Base-by-base conservation (phyloP, 2,113 vertebrate species). In the Rhipidura dahli region DNA sequence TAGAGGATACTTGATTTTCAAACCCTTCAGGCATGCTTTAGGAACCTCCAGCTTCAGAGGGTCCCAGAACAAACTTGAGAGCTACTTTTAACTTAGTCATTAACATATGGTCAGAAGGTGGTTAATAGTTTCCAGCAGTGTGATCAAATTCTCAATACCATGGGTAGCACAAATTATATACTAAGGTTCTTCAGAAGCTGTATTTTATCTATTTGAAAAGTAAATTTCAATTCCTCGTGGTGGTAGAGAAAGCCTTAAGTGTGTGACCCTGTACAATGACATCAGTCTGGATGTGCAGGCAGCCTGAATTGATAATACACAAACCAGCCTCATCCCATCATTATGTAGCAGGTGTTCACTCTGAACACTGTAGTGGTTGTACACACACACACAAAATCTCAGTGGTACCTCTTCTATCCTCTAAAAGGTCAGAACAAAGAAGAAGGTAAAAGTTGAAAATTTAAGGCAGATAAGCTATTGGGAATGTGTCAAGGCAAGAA, bases 51-150 rank as follows among this genome's bases (percentile, higher is more conserved):
- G 19, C 65, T 96, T 96, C 90, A 93, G 45, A 81, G 27, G 11
- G 90, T 96, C 92, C 89, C 92, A 42, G 63, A 96, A 87, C 90
- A 92, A 90, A 97, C 83, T 19, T 91, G 83, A 97, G 95, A 64
- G 95, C 96, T 98, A 90, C 89, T 97, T 97, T 93, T 94, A 94
- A 63, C 33, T 78, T 80, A 60, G 59, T 39, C 54, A 10, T 89
- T 86, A 83, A 81, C 30, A 90, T 57, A 77, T 94, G 91, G 82
- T 97, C 90, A 96, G 95, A 95, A 97, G 93, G 95, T 97, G 90
- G 90, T 87, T 96, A 90, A 96, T 94, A 97, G 94, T 88, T 98
- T 97, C 91, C 92, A 96, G 72, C 47, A 96, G 77, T 57, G 93
- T 89, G 87, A 94, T 95, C 33, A 45, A 33, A 77, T 87, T 94